Evolutionary conservation across 2,797 vertebrate genomes (phyloP), one percentile per base, ranked within the genome.

Genomic region (Chaetophractus vellerosus): DNA sequence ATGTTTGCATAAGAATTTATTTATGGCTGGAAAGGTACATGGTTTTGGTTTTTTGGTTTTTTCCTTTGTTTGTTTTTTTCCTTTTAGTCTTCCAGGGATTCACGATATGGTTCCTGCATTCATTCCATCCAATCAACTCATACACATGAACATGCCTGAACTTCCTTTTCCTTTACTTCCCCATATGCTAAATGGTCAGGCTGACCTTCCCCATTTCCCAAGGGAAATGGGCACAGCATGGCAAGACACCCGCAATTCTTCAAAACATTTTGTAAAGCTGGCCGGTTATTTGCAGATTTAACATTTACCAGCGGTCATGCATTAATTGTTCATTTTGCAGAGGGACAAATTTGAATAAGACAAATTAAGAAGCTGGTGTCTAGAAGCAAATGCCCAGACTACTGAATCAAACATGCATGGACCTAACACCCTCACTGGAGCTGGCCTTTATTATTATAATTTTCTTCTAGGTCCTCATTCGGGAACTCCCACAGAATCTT

Each of bases 1-100:
- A 76, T 66, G 82, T 96, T 96, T 96, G 87, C 83, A 84, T 79
- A 90, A 91, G 92, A 96, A 96, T 71, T 92, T 91, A 71, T 96
- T 95, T 93, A 93, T 57, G 76, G 36, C 38, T 78, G 89, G 33
- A 86, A 91, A 88, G 33, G 28, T 86, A 69, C 61, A 38, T 10
- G 38, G 64, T 36, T 38, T n/a, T 9, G 52, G 16, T 55, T 55
- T 55, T 52, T 5, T 21, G 45, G 45, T 45, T 45, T 45, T 45
- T 45, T 45, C 10, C 5, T 45, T 45, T 45, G 41, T 55, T 24
- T 38, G 14, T 28, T 9, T 4, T 4, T 21, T 19, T 8, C 10
- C 16, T 31, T 61, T 50, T 52, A 24, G 21, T 83, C 87, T 88
- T 64, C 61, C n/a, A n/a, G 88, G 84, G 59, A 57, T 96, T 86